Percentiles rank a stretch among this genome's conserved stretches.
Evolutionary conservation across 2,888 invertebrate species (phyloP).

Genomic region (Chymomyza caudatula): DNA sequence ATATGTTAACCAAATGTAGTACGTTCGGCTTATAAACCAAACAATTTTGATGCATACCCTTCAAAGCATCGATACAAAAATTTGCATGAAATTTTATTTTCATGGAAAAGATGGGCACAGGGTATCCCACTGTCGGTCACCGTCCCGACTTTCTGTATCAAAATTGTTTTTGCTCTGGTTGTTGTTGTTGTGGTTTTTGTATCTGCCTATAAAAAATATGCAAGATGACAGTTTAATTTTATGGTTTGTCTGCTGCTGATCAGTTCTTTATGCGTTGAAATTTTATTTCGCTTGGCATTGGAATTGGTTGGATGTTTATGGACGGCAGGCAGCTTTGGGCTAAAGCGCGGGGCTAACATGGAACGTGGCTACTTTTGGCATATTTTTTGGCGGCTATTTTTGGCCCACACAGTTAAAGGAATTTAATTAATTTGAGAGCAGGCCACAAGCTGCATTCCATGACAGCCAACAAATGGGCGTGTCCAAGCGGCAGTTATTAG

Average conservation of each 20-base stretch:
- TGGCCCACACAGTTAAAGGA: conserved; percentile 33
- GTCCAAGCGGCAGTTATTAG: conserved; percentile 51
- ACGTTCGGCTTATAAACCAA: no score
- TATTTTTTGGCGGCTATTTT: conserved; percentile 5
- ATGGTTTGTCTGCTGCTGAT: conserved; percentile 78
- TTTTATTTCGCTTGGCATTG: conserved; percentile 44
- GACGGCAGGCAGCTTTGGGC: conserved; percentile 19
- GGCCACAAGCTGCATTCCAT: conserved; percentile 43
- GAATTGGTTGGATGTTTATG: conserved; percentile 13
- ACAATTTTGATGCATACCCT: no score
- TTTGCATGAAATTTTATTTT: no score
- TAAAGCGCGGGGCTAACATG: conserved; percentile 18
- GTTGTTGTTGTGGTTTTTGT: conserved; percentile 20
- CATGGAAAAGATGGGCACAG: no score
- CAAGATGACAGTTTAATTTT: conserved; percentile 79
- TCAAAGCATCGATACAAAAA: no score
- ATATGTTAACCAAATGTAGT: no score
- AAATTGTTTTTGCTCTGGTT: background rate
- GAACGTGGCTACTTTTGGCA: conserved; percentile 52
- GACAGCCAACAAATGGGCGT: conserved; percentile 64
- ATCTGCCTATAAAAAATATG: conserved; percentile 74
- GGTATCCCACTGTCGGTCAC: no score
- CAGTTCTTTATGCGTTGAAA: conserved; percentile 74
- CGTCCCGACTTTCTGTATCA: no score
- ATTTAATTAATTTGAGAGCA: conserved; percentile 67